A percentile compares a stretch with the other conserved stretches of the same genome.
These are phyloP conservation scores for Amphilophus citrinellus DNA, from an alignment of 2,113 vertebrate genomes.

Conservation along the genomic window DNA sequence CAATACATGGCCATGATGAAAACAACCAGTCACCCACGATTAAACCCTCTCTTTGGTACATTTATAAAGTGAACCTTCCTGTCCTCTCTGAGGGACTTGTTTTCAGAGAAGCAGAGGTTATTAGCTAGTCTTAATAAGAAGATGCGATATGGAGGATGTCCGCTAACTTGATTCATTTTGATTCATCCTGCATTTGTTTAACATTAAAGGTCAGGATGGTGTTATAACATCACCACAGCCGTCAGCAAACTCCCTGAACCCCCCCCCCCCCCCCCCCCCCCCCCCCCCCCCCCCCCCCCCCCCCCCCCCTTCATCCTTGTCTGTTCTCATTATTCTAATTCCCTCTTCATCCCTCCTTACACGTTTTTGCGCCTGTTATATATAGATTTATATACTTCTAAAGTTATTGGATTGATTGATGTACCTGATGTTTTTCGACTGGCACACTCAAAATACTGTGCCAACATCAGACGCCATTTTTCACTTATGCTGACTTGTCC, in stretches of 20 bases:
- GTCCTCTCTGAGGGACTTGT: neutral
- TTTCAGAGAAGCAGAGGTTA: slow-evolving; percentile 20
- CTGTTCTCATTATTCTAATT: slow-evolving; percentile 10
- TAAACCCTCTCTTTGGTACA: slow-evolving; percentile 17
- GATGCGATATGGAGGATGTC: slow-evolving; percentile 15
- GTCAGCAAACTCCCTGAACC: slow-evolving; percentile 40
- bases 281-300: neutral
- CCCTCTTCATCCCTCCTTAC: neutral
- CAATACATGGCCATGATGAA: slow-evolving; percentile 4
- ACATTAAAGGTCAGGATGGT: slow-evolving; percentile 20
- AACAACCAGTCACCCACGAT: slow-evolving; percentile 29
- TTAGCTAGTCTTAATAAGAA: neutral
- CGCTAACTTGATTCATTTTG: slow-evolving; percentile 25
- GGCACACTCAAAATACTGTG: too few species aligned
- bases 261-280: neutral
- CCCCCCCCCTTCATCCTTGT: neutral
- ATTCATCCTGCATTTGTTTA: slow-evolving; percentile 46
- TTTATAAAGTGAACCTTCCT: slow-evolving; percentile 6
- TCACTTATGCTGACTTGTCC: too few species aligned
- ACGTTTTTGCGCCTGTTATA: neutral
- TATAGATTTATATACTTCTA: neutral
- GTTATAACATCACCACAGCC: slow-evolving; percentile 5
- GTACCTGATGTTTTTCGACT: too few species aligned
- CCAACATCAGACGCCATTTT: too few species aligned
- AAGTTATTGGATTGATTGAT: neutral